Evolutionary conservation across 2,797 vertebrate species (phyloP).

Genomic region (Molossus alvarezi): DNA sequence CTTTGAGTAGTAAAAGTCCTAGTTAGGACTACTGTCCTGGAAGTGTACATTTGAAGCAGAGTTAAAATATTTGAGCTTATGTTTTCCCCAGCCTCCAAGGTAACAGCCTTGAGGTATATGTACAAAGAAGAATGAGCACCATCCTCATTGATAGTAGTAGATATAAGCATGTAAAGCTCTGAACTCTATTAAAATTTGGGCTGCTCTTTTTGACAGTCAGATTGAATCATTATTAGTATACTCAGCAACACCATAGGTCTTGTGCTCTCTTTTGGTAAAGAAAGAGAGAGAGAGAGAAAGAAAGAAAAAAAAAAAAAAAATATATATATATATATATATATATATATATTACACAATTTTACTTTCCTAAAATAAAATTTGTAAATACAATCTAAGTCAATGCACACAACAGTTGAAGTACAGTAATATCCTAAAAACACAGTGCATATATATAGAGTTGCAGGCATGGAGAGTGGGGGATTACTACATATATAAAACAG

Average conservation of each 20-base stretch:
- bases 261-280: background rate
- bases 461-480: fast-evolving
- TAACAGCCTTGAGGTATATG: background rate
- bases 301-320: background rate
- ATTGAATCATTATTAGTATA: background rate
- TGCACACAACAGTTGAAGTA: background rate
- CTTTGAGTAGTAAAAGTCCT: conserved; percentile 14
- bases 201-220: background rate
- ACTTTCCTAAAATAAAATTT: background rate
- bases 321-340: background rate
- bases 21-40: background rate
- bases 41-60: conserved; percentile 22
- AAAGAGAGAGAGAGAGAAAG: background rate
- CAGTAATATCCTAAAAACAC: background rate
- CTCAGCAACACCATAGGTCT: fast-evolving
- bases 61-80: background rate
- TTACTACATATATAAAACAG: background rate
- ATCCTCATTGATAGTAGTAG: background rate
- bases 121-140: background rate
- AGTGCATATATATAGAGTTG: too few relatives aligned
- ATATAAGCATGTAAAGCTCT: background rate
- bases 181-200: background rate
- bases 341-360: background rate
- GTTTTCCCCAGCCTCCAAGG: background rate
- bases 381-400: background rate